Evolutionary conservation across 1,140 invertebrate genomes (phyloP).

Genomic region (Aphelenchoides fujianensis): DNA sequence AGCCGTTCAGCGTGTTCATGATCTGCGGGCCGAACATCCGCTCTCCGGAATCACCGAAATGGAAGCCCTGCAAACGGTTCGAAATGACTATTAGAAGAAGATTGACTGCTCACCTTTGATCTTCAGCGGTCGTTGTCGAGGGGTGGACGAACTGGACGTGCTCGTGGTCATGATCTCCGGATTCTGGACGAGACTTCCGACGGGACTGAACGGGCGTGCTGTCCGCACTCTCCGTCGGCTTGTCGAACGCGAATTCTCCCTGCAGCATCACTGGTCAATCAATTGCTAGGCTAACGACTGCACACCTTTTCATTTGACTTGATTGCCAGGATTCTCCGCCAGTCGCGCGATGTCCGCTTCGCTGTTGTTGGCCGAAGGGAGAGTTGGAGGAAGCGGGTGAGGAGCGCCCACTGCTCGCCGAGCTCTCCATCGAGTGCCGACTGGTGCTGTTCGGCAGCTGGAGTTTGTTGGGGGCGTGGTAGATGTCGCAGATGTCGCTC

Average conservation of each 20-base stretch:
- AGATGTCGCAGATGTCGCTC: slow-evolving; percentile 57
- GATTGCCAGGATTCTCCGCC: slow-evolving; percentile 58
- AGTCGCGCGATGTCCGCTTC: slow-evolving; percentile 61
- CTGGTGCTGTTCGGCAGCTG: slow-evolving; percentile 56
- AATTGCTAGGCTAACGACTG: neutral
- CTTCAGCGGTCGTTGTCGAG: neutral
- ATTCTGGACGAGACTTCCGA: neutral
- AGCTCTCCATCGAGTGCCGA: slow-evolving; percentile 53
- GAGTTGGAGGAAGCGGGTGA: slow-evolving; percentile 38
- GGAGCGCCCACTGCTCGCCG: slow-evolving; percentile 55
- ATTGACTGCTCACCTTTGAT: slow-evolving; percentile 71
- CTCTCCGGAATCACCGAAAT: slow-evolving; percentile 50
- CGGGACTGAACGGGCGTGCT: slow-evolving; percentile 46
- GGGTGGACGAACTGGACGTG: slow-evolving; percentile 30
- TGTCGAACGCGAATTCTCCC: slow-evolving; percentile 60
- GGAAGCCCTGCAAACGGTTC: neutral
- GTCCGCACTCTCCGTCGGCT: slow-evolving; percentile 30
- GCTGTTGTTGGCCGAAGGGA: slow-evolving; percentile 56
- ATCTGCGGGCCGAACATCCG: slow-evolving; percentile 56
- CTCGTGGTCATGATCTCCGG: slow-evolving; percentile 20
- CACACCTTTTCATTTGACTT: slow-evolving; percentile 55
- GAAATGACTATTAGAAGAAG: too few species aligned
- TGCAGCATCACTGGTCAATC: too few species aligned
- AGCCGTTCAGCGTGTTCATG: slow-evolving; percentile 60
- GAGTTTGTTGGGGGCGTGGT: slow-evolving; percentile 53